A percentile compares a stretch with the other conserved stretches of the same genome.
phyloP scores from a whole-genome alignment of 2,888 invertebrate genomes.

The Eugnorisma glareosa region DNA sequence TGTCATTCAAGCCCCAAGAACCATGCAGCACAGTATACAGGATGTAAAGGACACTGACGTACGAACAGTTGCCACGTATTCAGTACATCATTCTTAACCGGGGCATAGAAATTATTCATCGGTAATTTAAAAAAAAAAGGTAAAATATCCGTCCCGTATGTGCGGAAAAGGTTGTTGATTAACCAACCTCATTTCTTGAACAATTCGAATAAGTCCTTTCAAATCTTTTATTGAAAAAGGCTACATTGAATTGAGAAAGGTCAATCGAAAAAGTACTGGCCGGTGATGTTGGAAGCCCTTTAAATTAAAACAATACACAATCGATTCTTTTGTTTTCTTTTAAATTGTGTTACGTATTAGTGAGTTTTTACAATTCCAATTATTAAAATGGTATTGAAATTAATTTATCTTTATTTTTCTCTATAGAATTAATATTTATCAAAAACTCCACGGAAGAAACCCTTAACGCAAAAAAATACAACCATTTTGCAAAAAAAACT shows the following conservation, averaged over 20 bases:
- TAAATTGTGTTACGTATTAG: not conserved
- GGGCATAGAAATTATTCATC: too few species aligned
- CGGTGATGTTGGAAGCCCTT: conserved; percentile 6
- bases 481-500: not conserved
- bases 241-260: conserved; percentile 14
- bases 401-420: not conserved
- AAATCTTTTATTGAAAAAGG: conserved; percentile 28
- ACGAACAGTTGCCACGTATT: too few species aligned
- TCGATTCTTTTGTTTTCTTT: conserved; percentile 46
- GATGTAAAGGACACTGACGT: too few species aligned
- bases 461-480: not conserved
- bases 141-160: too few species aligned
- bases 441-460: not conserved
- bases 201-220: not conserved
- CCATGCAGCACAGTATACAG: not conserved
- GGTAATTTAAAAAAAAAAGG: too few species aligned
- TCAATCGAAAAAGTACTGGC: conserved; percentile 34
- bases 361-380: conserved; percentile 3
- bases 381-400: not conserved
- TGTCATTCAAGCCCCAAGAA: not conserved
- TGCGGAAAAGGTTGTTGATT: not conserved
- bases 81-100: too few species aligned
- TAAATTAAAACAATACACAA: conserved; percentile 25
- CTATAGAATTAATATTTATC: not conserved
- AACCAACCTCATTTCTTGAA: conserved; percentile 13